Conservation (phyloP, 2,888 invertebrate genomes). For the Phyllotreta cruciferae region DNA sequence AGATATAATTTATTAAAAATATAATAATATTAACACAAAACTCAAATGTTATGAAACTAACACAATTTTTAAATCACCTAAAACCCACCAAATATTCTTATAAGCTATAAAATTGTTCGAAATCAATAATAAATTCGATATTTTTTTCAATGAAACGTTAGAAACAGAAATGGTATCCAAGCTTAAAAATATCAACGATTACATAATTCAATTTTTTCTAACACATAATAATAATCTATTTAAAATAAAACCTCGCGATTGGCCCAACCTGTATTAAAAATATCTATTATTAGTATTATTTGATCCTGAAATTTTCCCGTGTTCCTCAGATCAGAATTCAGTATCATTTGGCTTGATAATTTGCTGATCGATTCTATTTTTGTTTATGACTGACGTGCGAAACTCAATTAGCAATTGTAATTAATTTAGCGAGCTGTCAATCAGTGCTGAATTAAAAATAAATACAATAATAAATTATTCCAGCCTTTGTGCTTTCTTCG, state of each 20-base stretch:
- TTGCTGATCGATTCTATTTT: slow-evolving; percentile 16
- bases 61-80: too few species aligned
- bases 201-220: slow-evolving; percentile 1
- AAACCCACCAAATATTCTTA: too few species aligned
- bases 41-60: too few species aligned
- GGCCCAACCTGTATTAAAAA: slow-evolving; percentile 5
- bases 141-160: too few species aligned
- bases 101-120: too few species aligned
- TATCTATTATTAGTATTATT: slow-evolving; percentile 20
- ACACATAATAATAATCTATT: slow-evolving; percentile 1
- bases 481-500: too few species aligned
- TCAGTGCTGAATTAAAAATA: too few species aligned
- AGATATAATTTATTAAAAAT: too few species aligned
- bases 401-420: background rate
- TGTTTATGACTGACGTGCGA: slow-evolving; percentile 1
- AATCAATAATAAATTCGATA: too few species aligned
- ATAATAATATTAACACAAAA: too few species aligned
- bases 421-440: background rate
- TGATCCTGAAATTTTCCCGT: slow-evolving; percentile 14
- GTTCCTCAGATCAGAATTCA: slow-evolving; percentile 3
- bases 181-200: background rate
- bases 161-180: too few species aligned
- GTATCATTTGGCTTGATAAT: slow-evolving; percentile 6
- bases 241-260: background rate
- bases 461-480: too few species aligned